These are phyloP conservation scores for Apodemus speciosus DNA, from an alignment of 2,113 vertebrate species.

Conservation along the genomic window DNA sequence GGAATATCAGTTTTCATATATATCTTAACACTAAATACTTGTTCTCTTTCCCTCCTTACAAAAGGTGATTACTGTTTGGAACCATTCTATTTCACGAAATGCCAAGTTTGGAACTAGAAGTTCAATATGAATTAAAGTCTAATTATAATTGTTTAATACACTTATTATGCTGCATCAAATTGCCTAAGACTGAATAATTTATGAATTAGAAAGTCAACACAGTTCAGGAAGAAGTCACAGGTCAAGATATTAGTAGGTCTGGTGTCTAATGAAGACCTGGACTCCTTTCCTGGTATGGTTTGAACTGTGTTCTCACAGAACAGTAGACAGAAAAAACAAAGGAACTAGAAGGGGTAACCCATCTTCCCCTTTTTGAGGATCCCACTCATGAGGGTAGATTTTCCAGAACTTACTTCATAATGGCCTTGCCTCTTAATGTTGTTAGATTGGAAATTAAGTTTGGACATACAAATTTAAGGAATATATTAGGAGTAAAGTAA, in stretches of 20 bases:
- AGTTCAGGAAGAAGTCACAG: neutral
- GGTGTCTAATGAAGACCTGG: neutral
- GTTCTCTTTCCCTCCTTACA: neutral
- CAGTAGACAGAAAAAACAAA: neutral
- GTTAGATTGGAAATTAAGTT: neutral
- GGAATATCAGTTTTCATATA: neutral
- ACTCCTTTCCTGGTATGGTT: neutral
- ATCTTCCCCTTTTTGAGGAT: neutral
- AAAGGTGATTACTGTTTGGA: neutral
- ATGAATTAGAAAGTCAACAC: neutral
- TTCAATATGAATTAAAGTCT: neutral
- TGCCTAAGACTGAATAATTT: neutral
- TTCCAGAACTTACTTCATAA: neutral
- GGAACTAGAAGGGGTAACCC: neutral
- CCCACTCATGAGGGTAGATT: neutral
- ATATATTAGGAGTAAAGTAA: neutral
- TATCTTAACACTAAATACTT: slow-evolving; percentile 10
- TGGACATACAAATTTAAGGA: neutral
- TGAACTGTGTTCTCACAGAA: neutral
- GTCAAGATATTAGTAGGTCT: neutral
- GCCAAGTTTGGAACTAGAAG: neutral
- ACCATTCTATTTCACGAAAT: neutral
- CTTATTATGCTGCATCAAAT: neutral
- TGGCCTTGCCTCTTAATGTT: neutral
- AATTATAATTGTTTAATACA: neutral